These are phyloP conservation scores for Illadopsis cleaveri DNA, from an alignment of 2,113 vertebrate species.

Conservation along the genomic window DNA sequence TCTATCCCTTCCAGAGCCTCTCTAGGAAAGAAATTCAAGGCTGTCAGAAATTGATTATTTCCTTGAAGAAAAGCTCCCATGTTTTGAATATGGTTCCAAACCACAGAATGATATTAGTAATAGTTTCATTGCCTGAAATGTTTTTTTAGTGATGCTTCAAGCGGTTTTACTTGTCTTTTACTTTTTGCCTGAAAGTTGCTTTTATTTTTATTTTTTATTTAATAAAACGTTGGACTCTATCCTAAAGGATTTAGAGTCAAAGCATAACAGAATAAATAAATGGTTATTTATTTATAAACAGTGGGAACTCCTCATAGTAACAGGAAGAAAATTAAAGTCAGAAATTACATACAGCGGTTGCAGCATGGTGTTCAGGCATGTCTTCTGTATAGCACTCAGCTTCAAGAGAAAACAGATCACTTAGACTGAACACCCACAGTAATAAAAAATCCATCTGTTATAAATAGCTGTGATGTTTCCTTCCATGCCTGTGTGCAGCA, in stretches of 20 bases:
- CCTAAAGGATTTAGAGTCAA: background rate
- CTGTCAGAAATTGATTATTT: background rate
- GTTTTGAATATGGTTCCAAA: background rate
- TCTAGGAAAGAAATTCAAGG: background rate
- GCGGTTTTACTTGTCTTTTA: background rate
- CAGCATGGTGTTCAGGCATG: background rate
- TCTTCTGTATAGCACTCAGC: background rate
- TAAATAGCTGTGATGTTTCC: background rate
- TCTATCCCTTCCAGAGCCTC: background rate
- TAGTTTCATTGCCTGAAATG: background rate
- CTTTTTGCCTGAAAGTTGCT: background rate
- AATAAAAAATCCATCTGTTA: background rate
- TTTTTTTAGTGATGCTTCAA: background rate
- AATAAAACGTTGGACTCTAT: background rate
- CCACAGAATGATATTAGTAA: background rate
- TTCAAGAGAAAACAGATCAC: background rate
- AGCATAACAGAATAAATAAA: background rate
- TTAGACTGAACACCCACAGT: background rate
- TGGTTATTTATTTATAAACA: conserved; percentile 24
- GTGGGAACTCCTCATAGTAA: background rate
- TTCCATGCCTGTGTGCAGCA: background rate
- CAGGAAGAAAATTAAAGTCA: conserved; percentile 5
- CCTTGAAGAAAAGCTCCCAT: background rate
- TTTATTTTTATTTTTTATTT: background rate
- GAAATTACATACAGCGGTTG: background rate